A percentile compares a stretch with the other conserved stretches of the same genome.
These are phyloP conservation scores for Darevskia mixta DNA, from an alignment of 2,797 vertebrate species.

Conservation along the genomic window DNA sequence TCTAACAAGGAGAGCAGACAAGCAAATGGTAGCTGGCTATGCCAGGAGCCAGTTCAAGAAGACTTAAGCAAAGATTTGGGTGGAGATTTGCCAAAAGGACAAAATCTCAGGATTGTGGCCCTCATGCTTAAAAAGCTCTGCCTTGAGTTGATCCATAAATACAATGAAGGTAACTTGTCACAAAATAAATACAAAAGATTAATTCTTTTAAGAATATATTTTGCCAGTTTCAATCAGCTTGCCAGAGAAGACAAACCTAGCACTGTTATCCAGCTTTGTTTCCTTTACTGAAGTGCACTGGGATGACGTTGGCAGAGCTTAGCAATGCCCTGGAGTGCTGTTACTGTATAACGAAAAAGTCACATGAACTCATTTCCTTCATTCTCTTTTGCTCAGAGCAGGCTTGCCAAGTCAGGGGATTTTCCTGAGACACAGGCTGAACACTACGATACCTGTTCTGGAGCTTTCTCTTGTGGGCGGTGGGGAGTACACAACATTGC, in stretches of 20 bases:
- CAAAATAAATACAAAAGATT: neutral
- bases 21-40: constrained; percentile 55
- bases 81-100: neutral
- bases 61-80: constrained; percentile 22
- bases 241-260: neutral
- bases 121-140: no score
- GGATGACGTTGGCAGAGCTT: neutral
- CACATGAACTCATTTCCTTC: neutral
- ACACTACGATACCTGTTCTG: neutral
- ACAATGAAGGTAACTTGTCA: neutral
- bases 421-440: neutral
- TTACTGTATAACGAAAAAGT: neutral
- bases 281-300: neutral
- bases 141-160: neutral
- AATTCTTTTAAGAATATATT: neutral
- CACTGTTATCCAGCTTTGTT: neutral
- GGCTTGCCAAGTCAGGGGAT: neutral
- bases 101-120: neutral
- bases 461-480: no score
- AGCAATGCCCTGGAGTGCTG: neutral
- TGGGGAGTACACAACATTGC: no score
- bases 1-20: constrained; percentile 1
- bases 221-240: neutral
- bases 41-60: constrained; percentile 54
- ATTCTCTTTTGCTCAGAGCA: neutral